Percentiles rank a stretch among this genome's conserved stretches.
Evolutionary conservation across 1,140 invertebrate genomes (phyloP).

Genomic region (Marisa cornuarietis): DNA sequence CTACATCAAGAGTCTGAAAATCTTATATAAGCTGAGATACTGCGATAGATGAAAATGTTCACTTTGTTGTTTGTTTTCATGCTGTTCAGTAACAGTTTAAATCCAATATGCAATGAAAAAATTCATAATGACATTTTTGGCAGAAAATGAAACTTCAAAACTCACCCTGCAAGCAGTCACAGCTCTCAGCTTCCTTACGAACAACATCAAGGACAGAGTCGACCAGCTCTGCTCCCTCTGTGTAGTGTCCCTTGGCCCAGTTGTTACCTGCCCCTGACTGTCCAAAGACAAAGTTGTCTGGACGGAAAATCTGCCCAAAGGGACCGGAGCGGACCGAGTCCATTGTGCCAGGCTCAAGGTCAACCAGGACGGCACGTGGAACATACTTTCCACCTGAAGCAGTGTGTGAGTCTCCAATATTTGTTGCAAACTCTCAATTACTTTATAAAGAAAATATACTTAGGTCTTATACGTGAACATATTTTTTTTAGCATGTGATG

Average conservation of each 20-base stretch:
- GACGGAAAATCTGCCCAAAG: slow-evolving; percentile 81
- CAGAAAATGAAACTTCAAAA: not conserved
- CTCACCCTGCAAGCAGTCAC: slow-evolving; percentile 76
- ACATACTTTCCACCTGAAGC: slow-evolving; percentile 82
- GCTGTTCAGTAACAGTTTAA: no score
- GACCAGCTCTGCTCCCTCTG: slow-evolving; percentile 78
- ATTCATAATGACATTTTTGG: no score
- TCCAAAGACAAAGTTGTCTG: slow-evolving; percentile 76
- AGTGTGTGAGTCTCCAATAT: not conserved
- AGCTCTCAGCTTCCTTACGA: slow-evolving; percentile 83
- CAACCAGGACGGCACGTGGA: slow-evolving; percentile 87
- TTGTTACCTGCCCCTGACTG: slow-evolving; percentile 81
- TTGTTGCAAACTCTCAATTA: no score
- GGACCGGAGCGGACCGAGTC: slow-evolving; percentile 88
- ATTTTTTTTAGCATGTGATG: no score
- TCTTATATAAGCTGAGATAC: not conserved
- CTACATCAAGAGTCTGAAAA: no score
- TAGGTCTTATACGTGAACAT: no score
- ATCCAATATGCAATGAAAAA: no score
- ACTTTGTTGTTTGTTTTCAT: no score
- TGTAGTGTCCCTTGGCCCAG: slow-evolving; percentile 77
- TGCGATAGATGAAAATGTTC: not conserved
- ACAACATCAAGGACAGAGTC: slow-evolving; percentile 80
- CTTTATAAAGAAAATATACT: no score
- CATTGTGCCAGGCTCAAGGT: slow-evolving; percentile 94